phyloP scores from a whole-genome alignment of 2,888 invertebrate species.

The Agriotes lineatus region DNA sequence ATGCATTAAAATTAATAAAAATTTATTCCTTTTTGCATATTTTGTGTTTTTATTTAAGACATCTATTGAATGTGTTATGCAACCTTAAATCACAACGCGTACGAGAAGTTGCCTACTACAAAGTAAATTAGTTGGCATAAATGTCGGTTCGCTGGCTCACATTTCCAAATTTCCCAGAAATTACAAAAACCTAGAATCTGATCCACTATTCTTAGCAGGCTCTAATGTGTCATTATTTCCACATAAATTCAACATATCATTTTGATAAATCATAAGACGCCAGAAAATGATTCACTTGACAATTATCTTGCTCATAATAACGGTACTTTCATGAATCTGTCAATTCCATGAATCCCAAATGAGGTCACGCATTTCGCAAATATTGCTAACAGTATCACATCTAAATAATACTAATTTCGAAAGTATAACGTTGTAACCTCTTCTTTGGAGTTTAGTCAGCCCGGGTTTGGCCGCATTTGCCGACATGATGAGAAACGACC shows the following conservation, averaged over 20 bases:
- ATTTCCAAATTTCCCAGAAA: constrained; percentile 1
- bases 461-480: constrained; percentile 4
- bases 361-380: not conserved
- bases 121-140: too few species aligned
- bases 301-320: constrained; percentile 17
- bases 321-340: constrained; percentile 16
- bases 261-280: constrained; percentile 15
- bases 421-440: not conserved
- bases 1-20: too few species aligned
- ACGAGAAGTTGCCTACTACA: too few species aligned
- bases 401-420: not conserved
- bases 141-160: too few species aligned
- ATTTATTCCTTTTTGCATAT: too few species aligned
- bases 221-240: constrained; percentile 26
- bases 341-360: constrained; percentile 23
- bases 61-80: too few species aligned
- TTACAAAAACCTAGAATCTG: not conserved
- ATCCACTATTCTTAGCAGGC: constrained; percentile 7
- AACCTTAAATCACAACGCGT: too few species aligned
- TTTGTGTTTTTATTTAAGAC: too few species aligned
- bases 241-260: constrained; percentile 20
- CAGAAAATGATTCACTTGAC: constrained; percentile 22
- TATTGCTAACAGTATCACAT: not conserved
- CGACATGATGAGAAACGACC: constrained; percentile 20
- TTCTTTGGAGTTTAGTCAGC: not conserved